Conservation (phyloP, 2,888 invertebrate genomes). For the Eupsilia transversa region DNA sequence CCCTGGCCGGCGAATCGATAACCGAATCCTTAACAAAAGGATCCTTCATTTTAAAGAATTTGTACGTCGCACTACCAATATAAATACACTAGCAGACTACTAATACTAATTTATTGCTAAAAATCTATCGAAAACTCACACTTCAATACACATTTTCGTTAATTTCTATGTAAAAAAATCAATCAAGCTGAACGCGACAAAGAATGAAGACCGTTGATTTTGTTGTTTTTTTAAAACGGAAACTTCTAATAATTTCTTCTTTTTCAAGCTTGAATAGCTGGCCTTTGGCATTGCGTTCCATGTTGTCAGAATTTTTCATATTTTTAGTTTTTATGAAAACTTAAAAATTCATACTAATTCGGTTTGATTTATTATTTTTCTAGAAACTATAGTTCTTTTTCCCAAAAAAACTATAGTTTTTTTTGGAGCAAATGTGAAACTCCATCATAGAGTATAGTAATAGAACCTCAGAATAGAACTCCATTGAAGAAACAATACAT, state of each 20-base stretch:
- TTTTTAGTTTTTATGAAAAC: too few species aligned
- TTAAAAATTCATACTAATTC: too few species aligned
- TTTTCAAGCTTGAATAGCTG: constrained; percentile 6
- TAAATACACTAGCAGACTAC: constrained; percentile 48
- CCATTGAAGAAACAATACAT: too few species aligned
- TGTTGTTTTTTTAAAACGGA: constrained; percentile 70
- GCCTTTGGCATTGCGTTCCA: constrained; percentile 45
- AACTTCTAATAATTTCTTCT: constrained; percentile 36
- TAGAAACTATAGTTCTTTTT: too few species aligned
- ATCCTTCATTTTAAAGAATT: constrained; percentile 83
- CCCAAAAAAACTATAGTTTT: too few species aligned
- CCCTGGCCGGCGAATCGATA: constrained; percentile 86
- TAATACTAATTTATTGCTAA: constrained; percentile 51
- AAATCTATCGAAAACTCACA: constrained; percentile 60
- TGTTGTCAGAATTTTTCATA: neutral
- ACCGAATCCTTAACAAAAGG: constrained; percentile 84
- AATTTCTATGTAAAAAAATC: constrained; percentile 66
- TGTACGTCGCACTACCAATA: constrained; percentile 54
- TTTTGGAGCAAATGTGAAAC: too few species aligned
- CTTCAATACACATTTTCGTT: constrained; percentile 73
- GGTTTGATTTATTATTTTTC: too few species aligned
- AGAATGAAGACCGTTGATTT: constrained; percentile 75
- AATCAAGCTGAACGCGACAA: constrained; percentile 66
- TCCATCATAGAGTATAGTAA: too few species aligned
- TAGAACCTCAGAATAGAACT: too few species aligned